These are phyloP conservation scores for Yasuhikotakia modesta DNA, from an alignment of 2,797 vertebrate genomes.

Conservation along the genomic window DNA sequence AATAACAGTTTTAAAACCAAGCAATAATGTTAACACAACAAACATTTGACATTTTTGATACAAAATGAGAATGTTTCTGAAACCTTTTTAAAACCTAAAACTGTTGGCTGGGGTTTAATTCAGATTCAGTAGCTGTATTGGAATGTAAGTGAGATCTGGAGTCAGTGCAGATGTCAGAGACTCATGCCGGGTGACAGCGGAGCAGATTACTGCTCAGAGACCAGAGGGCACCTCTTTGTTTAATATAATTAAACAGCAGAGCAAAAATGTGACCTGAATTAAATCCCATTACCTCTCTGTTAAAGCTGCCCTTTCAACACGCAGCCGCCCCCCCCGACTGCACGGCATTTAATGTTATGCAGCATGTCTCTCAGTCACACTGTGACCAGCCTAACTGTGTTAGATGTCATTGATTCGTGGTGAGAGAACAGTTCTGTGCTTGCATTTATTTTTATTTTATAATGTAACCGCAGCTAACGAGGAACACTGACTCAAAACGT, in stretches of 20 bases:
- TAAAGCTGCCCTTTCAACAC: conserved; percentile 51
- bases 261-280: conserved; percentile 58
- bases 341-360: conserved; percentile 56
- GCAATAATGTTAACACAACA: too few species aligned
- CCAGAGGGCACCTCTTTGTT: conserved; percentile 56
- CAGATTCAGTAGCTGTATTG: not conserved
- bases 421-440: not conserved
- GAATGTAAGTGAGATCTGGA: conserved; percentile 5
- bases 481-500: too few species aligned
- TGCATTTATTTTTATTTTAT: too few species aligned
- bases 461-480: too few species aligned
- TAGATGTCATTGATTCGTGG: conserved; percentile 37
- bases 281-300: conserved; percentile 55
- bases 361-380: conserved; percentile 34
- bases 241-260: conserved; percentile 58
- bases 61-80: not conserved
- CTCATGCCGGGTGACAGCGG: conserved; percentile 34
- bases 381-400: conserved; percentile 37
- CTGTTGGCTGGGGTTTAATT: not conserved
- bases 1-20: too few species aligned
- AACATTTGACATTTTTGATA: too few species aligned
- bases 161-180: conserved; percentile 22
- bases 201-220: conserved; percentile 51
- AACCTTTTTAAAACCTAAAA: too few species aligned
- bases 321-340: conserved; percentile 42